Evolutionary conservation across 1,140 invertebrate genomes (phyloP).

Genomic region (Aphaenogaster rudis): DNA sequence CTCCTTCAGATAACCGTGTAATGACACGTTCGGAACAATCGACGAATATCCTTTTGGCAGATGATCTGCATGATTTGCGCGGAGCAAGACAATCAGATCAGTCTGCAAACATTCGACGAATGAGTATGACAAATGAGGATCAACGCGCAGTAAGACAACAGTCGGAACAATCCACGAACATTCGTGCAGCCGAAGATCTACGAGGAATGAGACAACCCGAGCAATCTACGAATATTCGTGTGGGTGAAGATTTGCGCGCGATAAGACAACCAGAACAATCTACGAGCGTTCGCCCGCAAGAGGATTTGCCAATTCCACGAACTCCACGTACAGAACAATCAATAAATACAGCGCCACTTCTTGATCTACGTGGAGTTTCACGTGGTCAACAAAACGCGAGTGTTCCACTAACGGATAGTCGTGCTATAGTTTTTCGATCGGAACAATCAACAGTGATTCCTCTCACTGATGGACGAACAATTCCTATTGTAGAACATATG

Average conservation of each 20-base stretch:
- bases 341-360: background rate
- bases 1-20: slow-evolving; percentile 55
- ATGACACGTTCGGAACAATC: slow-evolving; percentile 51
- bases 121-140: slow-evolving; percentile 33
- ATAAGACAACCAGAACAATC: slow-evolving; percentile 42
- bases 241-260: slow-evolving; percentile 48
- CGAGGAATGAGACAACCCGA: slow-evolving; percentile 48
- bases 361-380: slow-evolving; percentile 23
- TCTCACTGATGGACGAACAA: slow-evolving; percentile 51
- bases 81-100: slow-evolving; percentile 38
- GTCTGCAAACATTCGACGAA: background rate
- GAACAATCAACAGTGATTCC: slow-evolving; percentile 62
- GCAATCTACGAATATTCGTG: background rate
- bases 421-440: slow-evolving; percentile 25
- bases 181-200: slow-evolving; percentile 31
- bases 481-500: slow-evolving; percentile 57
- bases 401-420: slow-evolving; percentile 51
- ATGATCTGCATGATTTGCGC: slow-evolving; percentile 41
- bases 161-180: slow-evolving; percentile 18
- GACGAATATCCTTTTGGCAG: slow-evolving; percentile 4
- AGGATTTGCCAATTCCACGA: slow-evolving; percentile 51
- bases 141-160: slow-evolving; percentile 42
- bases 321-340: slow-evolving; percentile 61
- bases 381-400: slow-evolving; percentile 34
- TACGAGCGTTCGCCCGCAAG: slow-evolving; percentile 5